These are phyloP conservation scores for Odobenus rosmarus DNA, from an alignment of 2,113 vertebrate genomes.

Conservation along the genomic window DNA sequence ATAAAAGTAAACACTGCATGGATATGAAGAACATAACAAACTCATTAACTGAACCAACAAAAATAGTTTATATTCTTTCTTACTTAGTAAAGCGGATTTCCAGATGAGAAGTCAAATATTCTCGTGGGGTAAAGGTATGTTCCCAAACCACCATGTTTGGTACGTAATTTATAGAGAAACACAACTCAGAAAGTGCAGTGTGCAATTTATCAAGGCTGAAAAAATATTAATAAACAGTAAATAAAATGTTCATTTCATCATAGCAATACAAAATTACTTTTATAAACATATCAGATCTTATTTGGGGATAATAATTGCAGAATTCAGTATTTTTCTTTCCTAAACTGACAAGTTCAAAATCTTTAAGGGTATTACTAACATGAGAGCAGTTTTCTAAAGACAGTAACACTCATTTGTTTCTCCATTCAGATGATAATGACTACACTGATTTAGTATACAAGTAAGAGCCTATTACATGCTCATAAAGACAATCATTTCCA, in stretches of 20 bases:
- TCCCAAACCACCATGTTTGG: constrained; percentile 99
- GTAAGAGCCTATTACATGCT: not conserved
- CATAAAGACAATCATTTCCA: constrained; percentile 6
- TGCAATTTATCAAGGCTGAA: constrained; percentile 98
- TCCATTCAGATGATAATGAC: not conserved
- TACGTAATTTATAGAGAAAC: constrained; percentile 99
- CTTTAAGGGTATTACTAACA: not conserved
- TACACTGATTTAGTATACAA: not conserved
- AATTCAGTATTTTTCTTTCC: constrained; percentile 30
- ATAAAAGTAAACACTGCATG: not conserved
- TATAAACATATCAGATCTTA: not conserved
- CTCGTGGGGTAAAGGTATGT: constrained; percentile 98
- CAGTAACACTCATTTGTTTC: not conserved
- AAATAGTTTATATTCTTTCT: constrained; percentile 72
- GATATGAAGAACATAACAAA: constrained; percentile 38
- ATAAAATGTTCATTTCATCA: constrained; percentile 41
- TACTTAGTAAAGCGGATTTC: constrained; percentile 99
- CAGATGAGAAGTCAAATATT: constrained; percentile 99
- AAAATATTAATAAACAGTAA: constrained; percentile 67
- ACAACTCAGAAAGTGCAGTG: constrained; percentile 98
- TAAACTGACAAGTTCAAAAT: constrained; percentile 52
- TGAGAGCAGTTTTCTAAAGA: not conserved
- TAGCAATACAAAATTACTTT: constrained; percentile 47
- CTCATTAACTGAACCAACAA: constrained; percentile 47
- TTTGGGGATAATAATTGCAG: not conserved